phyloP scores from a whole-genome alignment of 2,113 vertebrate genomes.

The Trichechus manatus region DNA sequence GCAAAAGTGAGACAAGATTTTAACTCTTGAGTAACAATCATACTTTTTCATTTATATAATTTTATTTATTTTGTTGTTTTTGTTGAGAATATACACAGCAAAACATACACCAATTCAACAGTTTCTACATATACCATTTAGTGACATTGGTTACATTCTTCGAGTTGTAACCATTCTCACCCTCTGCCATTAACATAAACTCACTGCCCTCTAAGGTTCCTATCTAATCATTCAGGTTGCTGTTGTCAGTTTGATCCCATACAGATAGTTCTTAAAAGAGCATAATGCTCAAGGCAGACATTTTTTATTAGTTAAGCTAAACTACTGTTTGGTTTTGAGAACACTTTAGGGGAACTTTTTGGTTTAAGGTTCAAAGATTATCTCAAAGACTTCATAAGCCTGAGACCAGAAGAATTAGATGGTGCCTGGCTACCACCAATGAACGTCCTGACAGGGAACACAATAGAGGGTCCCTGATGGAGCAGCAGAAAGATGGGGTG shows the following conservation, averaged over 20 bases:
- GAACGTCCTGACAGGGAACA: too few relatives aligned
- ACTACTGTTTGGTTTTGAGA: too few relatives aligned
- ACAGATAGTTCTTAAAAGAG: too few relatives aligned
- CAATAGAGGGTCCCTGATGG: too few relatives aligned
- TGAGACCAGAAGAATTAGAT: too few relatives aligned
- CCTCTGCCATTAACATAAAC: background rate
- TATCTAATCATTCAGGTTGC: too few relatives aligned
- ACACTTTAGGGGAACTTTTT: background rate
- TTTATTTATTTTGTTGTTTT: background rate
- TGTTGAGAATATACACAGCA: background rate
- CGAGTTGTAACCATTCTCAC: background rate
- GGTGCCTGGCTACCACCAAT: too few relatives aligned
- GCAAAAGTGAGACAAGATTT: constrained; percentile 57
- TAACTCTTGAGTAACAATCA: constrained; percentile 67
- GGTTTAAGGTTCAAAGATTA: background rate
- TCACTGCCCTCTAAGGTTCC: background rate
- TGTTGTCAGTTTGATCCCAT: too few relatives aligned
- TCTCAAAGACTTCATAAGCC: background rate
- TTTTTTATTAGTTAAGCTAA: too few relatives aligned
- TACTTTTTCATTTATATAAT: background rate
- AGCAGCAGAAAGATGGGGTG: too few relatives aligned
- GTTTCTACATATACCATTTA: background rate
- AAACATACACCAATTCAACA: background rate
- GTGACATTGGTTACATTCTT: background rate
- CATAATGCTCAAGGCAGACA: too few relatives aligned